Base-by-base conservation (phyloP, 1,140 invertebrate species). In the Eriosoma lanigerum region DNA sequence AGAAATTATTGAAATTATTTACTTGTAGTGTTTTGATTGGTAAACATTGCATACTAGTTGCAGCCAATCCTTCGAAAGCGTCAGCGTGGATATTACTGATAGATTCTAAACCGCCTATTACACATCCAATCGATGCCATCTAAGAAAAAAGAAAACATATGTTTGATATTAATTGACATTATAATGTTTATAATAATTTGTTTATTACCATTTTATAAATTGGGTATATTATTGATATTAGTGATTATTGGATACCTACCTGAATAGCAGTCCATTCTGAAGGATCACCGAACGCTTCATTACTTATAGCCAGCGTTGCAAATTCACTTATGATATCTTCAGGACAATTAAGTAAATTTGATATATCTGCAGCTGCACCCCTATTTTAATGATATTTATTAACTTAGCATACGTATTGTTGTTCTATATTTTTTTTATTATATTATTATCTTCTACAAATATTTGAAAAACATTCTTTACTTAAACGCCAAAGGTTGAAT, bases 401-500 rank as follows among this genome's bases (percentile, higher is more conserved):
- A 56, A 13, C 32, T 21, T 56, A n/a, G n/a, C 3, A 56, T 5
- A 32, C 17, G 52, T 29, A 17, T 3, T 19, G 24, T 9, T 54
- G n/a, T 54, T 8, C n/a, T 21, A 6, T 9, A 13, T 19, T 10
- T 3, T 64, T 19, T 10, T 9, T 64, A 62, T n/a, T 32, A 32
- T 0, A 10, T n/a, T n/a, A 17, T 12, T 38, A 64, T n/a, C 12
- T 44, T 38, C n/a, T 38, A 21, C 5, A 32, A 21, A 38, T 64
- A 44, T 44, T 64, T 64, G 12, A 12, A 1, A 15, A 38, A 64
- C n/a, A 3, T 54, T 21, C 62, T 38, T 78, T 82, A 84, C 84
- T 82, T 87, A 73, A 87, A 89, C 0, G 86, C 85, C 46, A 84
- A 81, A 3, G 88, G 85, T 81, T 87, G 86, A 56, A 89, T 88